These are phyloP conservation scores for Phalloptychus januarius DNA, from an alignment of 2,797 vertebrate genomes.

Conservation along the genomic window DNA sequence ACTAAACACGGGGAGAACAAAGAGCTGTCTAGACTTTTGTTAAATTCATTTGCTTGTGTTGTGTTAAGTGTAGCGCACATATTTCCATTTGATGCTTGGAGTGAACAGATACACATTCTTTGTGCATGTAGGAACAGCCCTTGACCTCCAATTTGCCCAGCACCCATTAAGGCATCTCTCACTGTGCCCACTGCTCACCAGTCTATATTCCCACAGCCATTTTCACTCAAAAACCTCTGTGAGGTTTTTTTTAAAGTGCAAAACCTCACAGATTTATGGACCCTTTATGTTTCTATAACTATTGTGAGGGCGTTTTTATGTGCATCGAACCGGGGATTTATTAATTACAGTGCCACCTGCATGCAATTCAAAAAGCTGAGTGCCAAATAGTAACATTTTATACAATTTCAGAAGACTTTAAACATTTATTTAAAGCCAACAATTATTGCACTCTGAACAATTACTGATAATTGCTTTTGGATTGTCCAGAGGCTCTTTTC, in stretches of 20 bases:
- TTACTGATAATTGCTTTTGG: not conserved
- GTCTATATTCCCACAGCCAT: slow-evolving; percentile 63
- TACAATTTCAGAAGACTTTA: not conserved
- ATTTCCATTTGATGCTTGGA: slow-evolving; percentile 69
- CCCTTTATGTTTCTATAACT: too few species aligned
- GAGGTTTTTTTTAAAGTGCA: too few species aligned
- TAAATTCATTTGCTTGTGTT: slow-evolving; percentile 40
- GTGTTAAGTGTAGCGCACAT: slow-evolving; percentile 51
- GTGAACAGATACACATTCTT: slow-evolving; percentile 66
- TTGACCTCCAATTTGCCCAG: slow-evolving; percentile 56
- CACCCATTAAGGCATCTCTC: slow-evolving; percentile 51
- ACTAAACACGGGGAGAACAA: slow-evolving; percentile 17
- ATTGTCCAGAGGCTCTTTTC: not conserved
- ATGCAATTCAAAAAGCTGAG: too few species aligned
- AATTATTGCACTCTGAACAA: not conserved
- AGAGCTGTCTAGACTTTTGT: slow-evolving; percentile 12
- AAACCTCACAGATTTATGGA: too few species aligned
- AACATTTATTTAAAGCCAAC: not conserved
- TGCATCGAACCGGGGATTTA: too few species aligned
- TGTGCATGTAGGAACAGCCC: slow-evolving; percentile 52
- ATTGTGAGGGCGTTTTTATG: too few species aligned
- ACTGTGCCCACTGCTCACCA: slow-evolving; percentile 36
- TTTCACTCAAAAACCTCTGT: too few species aligned
- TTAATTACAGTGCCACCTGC: too few species aligned
- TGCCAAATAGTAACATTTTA: too few species aligned